Evolutionary conservation across 30 jellyfish, hydroid and myxozoan genomes (phyloP).

Genomic region (Pelagia noctiluca): DNA sequence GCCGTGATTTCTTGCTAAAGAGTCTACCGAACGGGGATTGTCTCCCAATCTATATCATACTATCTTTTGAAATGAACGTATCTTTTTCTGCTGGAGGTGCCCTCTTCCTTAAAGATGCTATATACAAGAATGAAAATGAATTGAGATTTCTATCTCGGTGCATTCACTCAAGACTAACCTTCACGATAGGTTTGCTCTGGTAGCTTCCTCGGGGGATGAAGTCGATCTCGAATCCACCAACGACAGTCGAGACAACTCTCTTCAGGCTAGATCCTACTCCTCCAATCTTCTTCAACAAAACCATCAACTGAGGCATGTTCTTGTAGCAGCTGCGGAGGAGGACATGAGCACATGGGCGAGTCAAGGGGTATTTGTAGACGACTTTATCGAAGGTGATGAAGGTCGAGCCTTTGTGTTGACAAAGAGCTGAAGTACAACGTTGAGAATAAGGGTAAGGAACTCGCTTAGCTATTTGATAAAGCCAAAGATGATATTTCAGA

Average conservation of each 20-base stretch:
- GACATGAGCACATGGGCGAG: conserved; percentile 61
- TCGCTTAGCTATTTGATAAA: too few relatives aligned
- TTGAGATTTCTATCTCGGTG: not conserved
- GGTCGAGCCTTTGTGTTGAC: conserved; percentile 69
- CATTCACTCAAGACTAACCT: conserved; percentile 24
- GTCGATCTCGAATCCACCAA: conserved; percentile 39
- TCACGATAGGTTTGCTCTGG: conserved; percentile 36
- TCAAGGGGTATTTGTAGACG: conserved; percentile 56
- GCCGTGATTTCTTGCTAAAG: not conserved
- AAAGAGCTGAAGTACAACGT: conserved; percentile 36
- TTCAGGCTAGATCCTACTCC: conserved; percentile 7
- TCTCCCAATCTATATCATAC: not conserved
- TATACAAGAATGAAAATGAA: not conserved
- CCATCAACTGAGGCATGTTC: conserved; percentile 70
- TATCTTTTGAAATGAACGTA: not conserved
- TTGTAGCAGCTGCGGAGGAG: conserved; percentile 79
- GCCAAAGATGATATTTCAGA: not conserved
- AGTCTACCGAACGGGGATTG: not conserved
- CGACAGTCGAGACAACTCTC: conserved; percentile 53
- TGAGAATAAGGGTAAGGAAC: not conserved
- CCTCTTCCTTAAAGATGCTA: not conserved
- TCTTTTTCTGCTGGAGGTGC: not conserved
- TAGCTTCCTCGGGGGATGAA: conserved; percentile 30
- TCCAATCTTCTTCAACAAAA: conserved; percentile 24
- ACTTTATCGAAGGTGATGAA: conserved; percentile 65